These are phyloP conservation scores for Cuculus canorus DNA, from an alignment of 2,797 vertebrate species.

Conservation along the genomic window DNA sequence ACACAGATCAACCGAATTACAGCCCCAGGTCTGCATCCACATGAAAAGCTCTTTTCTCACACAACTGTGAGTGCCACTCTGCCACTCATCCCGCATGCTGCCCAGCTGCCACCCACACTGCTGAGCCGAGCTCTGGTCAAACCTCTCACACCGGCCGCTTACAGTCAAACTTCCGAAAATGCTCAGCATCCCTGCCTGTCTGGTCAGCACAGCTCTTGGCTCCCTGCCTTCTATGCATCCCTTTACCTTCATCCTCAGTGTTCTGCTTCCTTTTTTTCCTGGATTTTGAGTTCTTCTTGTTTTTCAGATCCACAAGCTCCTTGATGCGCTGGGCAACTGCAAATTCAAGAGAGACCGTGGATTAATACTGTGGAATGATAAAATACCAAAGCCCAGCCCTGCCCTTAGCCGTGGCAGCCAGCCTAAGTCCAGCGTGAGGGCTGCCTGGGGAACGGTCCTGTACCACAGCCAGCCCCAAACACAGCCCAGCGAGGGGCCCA, in stretches of 20 bases:
- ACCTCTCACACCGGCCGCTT: background rate
- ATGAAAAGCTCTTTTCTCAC: background rate
- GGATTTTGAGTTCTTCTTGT: constrained; percentile 92
- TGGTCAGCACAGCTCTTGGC: background rate
- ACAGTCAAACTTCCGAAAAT: background rate
- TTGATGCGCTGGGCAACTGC: constrained; percentile 87
- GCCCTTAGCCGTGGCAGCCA: background rate
- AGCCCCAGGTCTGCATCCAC: background rate
- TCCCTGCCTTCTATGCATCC: background rate
- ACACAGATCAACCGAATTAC: background rate
- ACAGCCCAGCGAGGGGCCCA: background rate
- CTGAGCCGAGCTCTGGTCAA: background rate
- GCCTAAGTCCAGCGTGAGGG: background rate
- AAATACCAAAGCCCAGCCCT: background rate
- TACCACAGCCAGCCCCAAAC: background rate
- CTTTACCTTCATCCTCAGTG: constrained; percentile 83
- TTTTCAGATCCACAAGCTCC: constrained; percentile 88
- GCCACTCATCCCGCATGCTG: background rate
- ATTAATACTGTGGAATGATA: background rate
- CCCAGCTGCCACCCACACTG: background rate
- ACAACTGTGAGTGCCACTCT: background rate
- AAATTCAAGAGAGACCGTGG: constrained; percentile 24
- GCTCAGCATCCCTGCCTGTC: background rate
- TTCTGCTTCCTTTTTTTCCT: constrained; percentile 93
- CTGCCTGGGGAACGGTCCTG: background rate